A percentile compares a stretch with the other conserved stretches of the same genome.
These are phyloP conservation scores for Lasioglossum pauxillum DNA, from an alignment of 2,888 invertebrate species.

Conservation along the genomic window DNA sequence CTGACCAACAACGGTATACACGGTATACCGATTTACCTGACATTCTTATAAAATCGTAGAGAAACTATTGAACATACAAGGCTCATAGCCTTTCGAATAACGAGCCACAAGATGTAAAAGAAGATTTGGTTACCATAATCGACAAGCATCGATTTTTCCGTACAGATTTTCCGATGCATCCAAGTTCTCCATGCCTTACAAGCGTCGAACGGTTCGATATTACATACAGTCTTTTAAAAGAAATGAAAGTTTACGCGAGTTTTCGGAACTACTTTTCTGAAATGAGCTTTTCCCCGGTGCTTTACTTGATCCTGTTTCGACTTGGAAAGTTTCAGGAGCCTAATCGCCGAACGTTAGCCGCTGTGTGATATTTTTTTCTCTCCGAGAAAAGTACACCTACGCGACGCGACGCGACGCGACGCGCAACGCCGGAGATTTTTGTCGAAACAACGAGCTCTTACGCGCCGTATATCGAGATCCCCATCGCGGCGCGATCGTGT, in stretches of 20 bases:
- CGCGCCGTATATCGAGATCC: not conserved
- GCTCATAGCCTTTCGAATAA: not conserved
- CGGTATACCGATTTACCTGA: too few species aligned
- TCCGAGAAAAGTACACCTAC: not conserved
- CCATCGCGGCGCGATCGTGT: not conserved
- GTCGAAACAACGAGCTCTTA: not conserved
- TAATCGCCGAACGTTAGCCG: not conserved
- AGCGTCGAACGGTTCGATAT: not conserved
- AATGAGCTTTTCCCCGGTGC: not conserved
- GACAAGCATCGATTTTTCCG: not conserved
- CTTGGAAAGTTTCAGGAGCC: not conserved
- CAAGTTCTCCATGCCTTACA: not conserved
- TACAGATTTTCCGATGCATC: not conserved
- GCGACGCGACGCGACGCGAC: too few species aligned
- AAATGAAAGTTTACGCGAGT: not conserved
- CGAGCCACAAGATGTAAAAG: not conserved
- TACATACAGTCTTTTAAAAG: not conserved
- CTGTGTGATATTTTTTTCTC: not conserved
- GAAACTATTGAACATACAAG: not conserved
- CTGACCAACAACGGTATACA: not conserved
- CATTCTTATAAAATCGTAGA: too few species aligned
- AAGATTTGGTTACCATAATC: not conserved
- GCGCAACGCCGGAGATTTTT: not conserved
- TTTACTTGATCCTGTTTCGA: not conserved
- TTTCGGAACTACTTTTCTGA: not conserved